These are phyloP conservation scores for Agrochola lychnidis DNA, from an alignment of 2,888 invertebrate genomes.

Conservation along the genomic window DNA sequence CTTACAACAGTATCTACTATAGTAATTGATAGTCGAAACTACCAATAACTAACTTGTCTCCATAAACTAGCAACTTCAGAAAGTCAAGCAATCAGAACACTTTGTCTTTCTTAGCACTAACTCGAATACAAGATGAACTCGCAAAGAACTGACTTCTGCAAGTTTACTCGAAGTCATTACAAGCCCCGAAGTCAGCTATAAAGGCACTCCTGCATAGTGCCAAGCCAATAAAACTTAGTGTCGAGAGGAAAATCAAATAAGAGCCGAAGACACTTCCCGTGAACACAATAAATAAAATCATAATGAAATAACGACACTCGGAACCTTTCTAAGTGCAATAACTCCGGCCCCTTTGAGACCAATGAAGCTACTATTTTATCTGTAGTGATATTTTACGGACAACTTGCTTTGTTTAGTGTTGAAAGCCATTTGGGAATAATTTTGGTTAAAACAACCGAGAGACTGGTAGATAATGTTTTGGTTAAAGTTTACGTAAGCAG, in stretches of 20 bases:
- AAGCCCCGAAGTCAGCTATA: slow-evolving; percentile 23
- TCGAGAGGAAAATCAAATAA: slow-evolving; percentile 61
- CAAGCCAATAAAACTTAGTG: slow-evolving; percentile 60
- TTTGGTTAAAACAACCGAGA: slow-evolving; percentile 14
- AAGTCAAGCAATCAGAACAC: slow-evolving; percentile 33
- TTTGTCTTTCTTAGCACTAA: slow-evolving; percentile 28
- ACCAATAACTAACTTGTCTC: neutral
- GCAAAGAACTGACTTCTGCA: slow-evolving; percentile 21
- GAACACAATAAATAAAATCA: slow-evolving; percentile 64
- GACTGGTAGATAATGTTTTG: neutral
- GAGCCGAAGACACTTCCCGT: slow-evolving; percentile 40
- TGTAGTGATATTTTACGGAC: slow-evolving; percentile 42
- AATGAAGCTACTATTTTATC: slow-evolving; percentile 56
- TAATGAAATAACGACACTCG: slow-evolving; percentile 62
- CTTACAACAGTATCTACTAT: neutral
- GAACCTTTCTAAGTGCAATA: slow-evolving; percentile 54
- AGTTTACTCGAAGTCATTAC: slow-evolving; percentile 51
- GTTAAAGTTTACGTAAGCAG: slow-evolving; percentile 6
- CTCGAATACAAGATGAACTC: slow-evolving; percentile 33
- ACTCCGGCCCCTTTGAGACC: slow-evolving; percentile 42
- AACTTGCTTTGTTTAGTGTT: slow-evolving; percentile 29
- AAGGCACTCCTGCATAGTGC: slow-evolving; percentile 43
- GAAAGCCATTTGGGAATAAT: slow-evolving; percentile 12
- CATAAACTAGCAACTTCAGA: neutral
- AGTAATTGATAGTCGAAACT: slow-evolving; percentile 5